phyloP scores from a whole-genome alignment of 2,888 invertebrate species.

The Chymomyza procnemis region DNA sequence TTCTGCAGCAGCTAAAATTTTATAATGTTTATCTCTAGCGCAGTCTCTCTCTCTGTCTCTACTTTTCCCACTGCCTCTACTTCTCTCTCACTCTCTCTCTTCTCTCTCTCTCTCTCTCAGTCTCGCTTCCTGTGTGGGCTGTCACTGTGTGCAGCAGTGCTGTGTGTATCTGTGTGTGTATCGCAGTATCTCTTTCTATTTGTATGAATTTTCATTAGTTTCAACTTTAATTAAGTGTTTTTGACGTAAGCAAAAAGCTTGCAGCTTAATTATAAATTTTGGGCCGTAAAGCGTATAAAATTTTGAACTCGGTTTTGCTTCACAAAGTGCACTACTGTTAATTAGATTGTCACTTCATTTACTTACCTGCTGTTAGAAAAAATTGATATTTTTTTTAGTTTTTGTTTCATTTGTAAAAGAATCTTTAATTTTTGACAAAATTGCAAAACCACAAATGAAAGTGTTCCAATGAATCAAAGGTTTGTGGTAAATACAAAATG shows the following conservation, averaged over 20 bases:
- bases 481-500: constrained; percentile 30
- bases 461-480: constrained; percentile 34
- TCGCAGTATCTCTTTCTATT: background rate
- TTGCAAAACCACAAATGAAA: constrained; percentile 44
- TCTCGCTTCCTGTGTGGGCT: background rate
- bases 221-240: constrained; percentile 1
- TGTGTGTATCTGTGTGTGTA: background rate
- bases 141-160: background rate
- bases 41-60: too few relatives aligned
- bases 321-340: background rate
- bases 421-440: constrained; percentile 11
- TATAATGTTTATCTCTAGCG: background rate
- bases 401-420: background rate
- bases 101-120: background rate
- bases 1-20: constrained; percentile 29
- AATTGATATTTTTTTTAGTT: background rate
- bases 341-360: background rate
- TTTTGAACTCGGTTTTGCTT: background rate
- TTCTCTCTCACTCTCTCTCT: background rate
- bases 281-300: background rate
- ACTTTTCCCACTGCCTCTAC: too few relatives aligned
- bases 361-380: background rate
- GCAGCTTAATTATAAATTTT: background rate
- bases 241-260: background rate
- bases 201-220: background rate